phyloP scores from a whole-genome alignment of 2,888 invertebrate genomes.

The Agriotes lineatus region DNA sequence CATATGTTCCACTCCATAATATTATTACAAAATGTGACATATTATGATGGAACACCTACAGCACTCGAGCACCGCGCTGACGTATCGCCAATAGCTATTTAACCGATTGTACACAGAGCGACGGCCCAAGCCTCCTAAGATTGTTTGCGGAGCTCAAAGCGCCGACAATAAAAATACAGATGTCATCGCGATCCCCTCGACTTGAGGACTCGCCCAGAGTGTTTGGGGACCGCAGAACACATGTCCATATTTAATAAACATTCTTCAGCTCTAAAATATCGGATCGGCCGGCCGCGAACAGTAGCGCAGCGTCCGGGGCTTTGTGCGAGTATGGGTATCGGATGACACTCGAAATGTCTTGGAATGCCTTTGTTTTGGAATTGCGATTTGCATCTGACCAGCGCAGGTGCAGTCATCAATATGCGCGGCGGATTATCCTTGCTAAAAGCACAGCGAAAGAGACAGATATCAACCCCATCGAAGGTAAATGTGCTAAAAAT shows the following conservation, averaged over 20 bases:
- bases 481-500: no score
- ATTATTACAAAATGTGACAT: neutral
- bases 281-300: conserved; percentile 1
- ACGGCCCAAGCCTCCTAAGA: no score
- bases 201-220: conserved; percentile 34
- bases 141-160: conserved; percentile 27
- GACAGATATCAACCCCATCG: no score
- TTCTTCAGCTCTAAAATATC: conserved; percentile 38
- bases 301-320: neutral
- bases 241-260: conserved; percentile 45
- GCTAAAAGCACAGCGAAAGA: no score
- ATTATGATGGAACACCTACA: neutral
- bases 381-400: no score
- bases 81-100: neutral
- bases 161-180: conserved; percentile 43
- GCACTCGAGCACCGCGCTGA: neutral
- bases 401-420: no score
- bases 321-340: neutral
- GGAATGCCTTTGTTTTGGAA: neutral
- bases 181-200: conserved; percentile 40
- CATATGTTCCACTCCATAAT: neutral
- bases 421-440: no score
- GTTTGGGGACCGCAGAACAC: conserved; percentile 39
- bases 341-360: neutral
- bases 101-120: no score